These are phyloP conservation scores for Pseudochromis fuscus DNA, from an alignment of 2,797 vertebrate genomes.

Conservation along the genomic window DNA sequence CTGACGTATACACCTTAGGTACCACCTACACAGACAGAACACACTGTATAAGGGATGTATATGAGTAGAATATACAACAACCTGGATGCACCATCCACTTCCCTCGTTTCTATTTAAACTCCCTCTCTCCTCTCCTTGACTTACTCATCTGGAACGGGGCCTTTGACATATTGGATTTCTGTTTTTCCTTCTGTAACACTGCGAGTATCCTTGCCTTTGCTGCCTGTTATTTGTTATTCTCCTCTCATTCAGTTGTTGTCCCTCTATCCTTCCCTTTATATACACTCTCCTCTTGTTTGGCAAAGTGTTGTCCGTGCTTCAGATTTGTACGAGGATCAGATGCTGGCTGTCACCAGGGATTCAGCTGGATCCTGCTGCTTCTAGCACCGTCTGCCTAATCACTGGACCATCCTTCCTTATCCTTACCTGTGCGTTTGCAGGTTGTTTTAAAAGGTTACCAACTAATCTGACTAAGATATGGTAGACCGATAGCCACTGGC, in stretches of 20 bases:
- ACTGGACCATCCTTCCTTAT: constrained; percentile 20
- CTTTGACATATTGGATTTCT: constrained; percentile 50
- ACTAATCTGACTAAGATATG: constrained; percentile 28
- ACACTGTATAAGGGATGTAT: neutral
- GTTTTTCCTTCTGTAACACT: constrained; percentile 16
- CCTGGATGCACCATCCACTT: constrained; percentile 26
- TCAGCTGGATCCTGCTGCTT: constrained; percentile 26
- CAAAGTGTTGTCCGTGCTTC: constrained; percentile 13
- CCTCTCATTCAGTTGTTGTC: constrained; percentile 24
- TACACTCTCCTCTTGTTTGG: neutral
- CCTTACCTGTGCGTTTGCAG: constrained; percentile 12
- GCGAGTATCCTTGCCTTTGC: constrained; percentile 17
- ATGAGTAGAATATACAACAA: constrained; percentile 4
- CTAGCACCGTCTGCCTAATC: constrained; percentile 36
- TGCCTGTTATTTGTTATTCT: constrained; percentile 20
- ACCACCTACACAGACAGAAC: constrained; percentile 3
- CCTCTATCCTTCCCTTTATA: constrained; percentile 3
- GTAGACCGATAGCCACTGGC: constrained; percentile 9
- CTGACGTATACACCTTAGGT: constrained; percentile 7
- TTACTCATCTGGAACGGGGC: constrained; percentile 24
- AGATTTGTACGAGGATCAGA: constrained; percentile 24
- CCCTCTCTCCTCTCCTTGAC: constrained; percentile 28
- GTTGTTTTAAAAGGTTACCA: constrained; percentile 34
- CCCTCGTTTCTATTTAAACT: constrained; percentile 16
- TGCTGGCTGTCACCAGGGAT: constrained; percentile 31